Base-by-base conservation (phyloP, 2,113 vertebrate genomes). In the Siniperca chuatsi region DNA sequence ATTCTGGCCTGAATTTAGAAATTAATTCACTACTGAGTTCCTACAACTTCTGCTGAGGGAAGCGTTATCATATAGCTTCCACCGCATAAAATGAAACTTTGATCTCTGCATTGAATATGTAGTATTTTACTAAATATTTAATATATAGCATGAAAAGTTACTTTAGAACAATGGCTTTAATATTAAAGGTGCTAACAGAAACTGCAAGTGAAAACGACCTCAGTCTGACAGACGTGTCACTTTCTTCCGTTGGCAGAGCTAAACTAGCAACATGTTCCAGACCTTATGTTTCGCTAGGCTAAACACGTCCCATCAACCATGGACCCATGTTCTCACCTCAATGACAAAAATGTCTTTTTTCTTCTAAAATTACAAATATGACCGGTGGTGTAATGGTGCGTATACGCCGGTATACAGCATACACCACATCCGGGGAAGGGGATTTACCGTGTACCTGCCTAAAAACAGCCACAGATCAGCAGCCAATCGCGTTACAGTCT, bases 31-130 rank as follows among this genome's bases (percentile, higher is more conserved):
- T n/a, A 23, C 60, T 23, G 46, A 75, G 46, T 83, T 20, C 10
- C 42, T 29, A 11, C 33, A 65, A 33, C 52, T 92, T 89, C n/a
- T 88, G 86, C 89, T 90, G 83, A 88, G 84, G 61, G 68, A 82
- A 67, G 87, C 78, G 4, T 68, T 86, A 80, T 78, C 40, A 18
- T 70, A 67, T 20, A 78, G 86, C 80, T 78, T 81, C 68, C 55
- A 71, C 66, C 4, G 68, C 84, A 84, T 16, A 70, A 87, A 84
- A 84, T 64, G 3, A 80, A 86, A 87, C 88, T 87, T 90, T 90
- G 84, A 90, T 91, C 66, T 75, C 61, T 58, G 71, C 44, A 16
- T 75, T 87, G 70, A 90, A 91, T 89, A 89, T 89, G 84, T 72
- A 81, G 35, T 52, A 42, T 70, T 86, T 75, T 33, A 52, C 42